Percentiles rank a stretch among this genome's conserved stretches.
These are phyloP conservation scores for Meta bourneti DNA, from an alignment of 2,888 invertebrate species.

Conservation along the genomic window DNA sequence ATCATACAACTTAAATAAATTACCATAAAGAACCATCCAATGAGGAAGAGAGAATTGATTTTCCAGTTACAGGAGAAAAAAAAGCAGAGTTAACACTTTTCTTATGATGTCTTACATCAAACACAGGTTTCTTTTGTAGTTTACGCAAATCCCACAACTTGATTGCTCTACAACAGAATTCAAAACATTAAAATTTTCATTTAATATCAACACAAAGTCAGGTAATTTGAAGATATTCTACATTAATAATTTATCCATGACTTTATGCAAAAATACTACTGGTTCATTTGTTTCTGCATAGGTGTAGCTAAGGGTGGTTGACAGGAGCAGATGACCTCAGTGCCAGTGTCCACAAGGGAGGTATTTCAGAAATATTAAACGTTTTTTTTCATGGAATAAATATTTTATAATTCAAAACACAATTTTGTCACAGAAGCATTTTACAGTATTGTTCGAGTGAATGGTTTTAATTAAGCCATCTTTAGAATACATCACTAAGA, in stretches of 20 bases:
- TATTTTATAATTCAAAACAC: too few species aligned
- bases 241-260: background rate
- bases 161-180: conserved; percentile 78
- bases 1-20: background rate
- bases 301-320: too few species aligned
- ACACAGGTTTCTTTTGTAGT: conserved; percentile 79
- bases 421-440: too few species aligned
- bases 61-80: conserved; percentile 82
- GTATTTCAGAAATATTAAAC: too few species aligned
- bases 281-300: too few species aligned
- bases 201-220: background rate
- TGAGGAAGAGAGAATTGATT: conserved; percentile 81
- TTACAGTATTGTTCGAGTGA: too few species aligned
- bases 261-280: background rate
- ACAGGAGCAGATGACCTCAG: too few species aligned
- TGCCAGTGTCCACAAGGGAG: too few species aligned
- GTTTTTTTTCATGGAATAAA: too few species aligned
- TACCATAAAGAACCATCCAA: conserved; percentile 80
- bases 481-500: too few species aligned
- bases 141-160: conserved; percentile 81
- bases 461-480: too few species aligned
- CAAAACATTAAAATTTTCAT: background rate
- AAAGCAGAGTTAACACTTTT: conserved; percentile 80
- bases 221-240: background rate
- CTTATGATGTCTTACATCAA: conserved; percentile 77